A percentile compares a stretch with the other conserved stretches of the same genome.
Conservation (phyloP, 2,797 vertebrate species). For the Mionectes olivaceus region DNA sequence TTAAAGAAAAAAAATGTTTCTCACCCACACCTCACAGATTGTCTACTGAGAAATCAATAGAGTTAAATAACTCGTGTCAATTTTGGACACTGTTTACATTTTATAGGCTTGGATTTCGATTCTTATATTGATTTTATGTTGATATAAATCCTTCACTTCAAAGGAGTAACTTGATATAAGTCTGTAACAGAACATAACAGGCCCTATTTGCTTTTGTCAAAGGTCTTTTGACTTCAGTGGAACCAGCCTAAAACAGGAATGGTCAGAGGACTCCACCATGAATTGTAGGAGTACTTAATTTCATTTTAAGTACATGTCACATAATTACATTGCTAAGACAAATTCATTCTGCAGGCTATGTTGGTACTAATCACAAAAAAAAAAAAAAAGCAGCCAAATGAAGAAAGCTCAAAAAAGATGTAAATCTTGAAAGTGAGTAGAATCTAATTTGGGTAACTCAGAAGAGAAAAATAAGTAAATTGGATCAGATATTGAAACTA, state of each 20-base stretch:
- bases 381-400: neutral
- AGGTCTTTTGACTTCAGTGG: neutral
- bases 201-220: neutral
- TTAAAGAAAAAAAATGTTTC: neutral
- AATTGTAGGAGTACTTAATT: neutral
- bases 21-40: neutral
- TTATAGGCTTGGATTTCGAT: slow-evolving; percentile 30
- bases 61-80: neutral
- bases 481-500: neutral
- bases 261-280: neutral
- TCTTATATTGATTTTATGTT: slow-evolving; percentile 31
- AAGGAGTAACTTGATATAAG: slow-evolving; percentile 28
- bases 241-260: neutral
- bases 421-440: neutral
- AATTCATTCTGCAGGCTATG: neutral
- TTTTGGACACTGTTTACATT: neutral
- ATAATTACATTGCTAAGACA: neutral
- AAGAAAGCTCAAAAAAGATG: neutral
- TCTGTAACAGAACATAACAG: neutral
- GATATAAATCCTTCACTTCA: slow-evolving; percentile 43
- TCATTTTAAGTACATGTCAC: neutral
- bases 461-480: neutral
- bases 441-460: neutral
- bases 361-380: neutral
- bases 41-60: neutral